Percentiles rank a stretch among this genome's conserved stretches.
Evolutionary conservation across 1,140 invertebrate genomes (phyloP).

Genomic region (Phenacoccus solenopsis): DNA sequence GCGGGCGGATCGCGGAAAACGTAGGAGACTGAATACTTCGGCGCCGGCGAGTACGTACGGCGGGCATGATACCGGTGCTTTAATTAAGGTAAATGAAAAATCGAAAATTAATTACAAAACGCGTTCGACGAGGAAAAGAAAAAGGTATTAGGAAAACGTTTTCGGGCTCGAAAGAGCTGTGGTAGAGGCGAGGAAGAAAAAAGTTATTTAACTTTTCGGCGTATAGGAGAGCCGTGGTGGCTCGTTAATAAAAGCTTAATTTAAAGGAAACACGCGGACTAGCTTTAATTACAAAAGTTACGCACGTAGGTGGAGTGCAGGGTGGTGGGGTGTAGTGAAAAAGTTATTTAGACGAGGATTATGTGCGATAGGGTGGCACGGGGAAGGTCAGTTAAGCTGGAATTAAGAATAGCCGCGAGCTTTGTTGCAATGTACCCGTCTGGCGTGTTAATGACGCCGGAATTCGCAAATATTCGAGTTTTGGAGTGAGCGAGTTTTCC

Average conservation of each 20-base stretch:
- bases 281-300: not conserved
- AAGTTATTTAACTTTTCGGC: no score
- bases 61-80: no score
- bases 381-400: not conserved
- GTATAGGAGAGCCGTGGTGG: not conserved
- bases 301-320: not conserved
- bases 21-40: no score
- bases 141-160: no score
- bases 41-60: no score
- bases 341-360: not conserved
- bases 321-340: not conserved
- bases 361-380: not conserved
- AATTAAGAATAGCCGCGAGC: not conserved
- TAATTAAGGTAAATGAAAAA: not conserved
- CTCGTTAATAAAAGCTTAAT: conserved; percentile 2
- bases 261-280: not conserved
- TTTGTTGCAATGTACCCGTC: no score
- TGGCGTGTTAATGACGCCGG: no score
- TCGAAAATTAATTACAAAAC: not conserved
- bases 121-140: not conserved
- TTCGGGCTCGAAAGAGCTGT: no score
- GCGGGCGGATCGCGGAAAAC: no score
- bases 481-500: no score
- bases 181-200: no score
- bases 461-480: no score